These are phyloP conservation scores for Burhinus oedicnemus DNA, from an alignment of 2,113 vertebrate species.

Conservation along the genomic window DNA sequence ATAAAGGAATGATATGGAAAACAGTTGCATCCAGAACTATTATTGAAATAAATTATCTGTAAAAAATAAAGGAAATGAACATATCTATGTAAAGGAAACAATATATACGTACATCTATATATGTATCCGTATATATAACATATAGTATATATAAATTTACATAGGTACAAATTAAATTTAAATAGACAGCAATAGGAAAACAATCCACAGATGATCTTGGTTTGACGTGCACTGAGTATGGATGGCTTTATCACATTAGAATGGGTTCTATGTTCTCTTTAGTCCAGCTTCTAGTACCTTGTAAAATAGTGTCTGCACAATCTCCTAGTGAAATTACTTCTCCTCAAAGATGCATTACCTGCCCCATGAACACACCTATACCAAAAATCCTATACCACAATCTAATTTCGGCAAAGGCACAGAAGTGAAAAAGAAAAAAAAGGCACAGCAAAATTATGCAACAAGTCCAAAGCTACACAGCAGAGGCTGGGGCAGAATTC, in stretches of 20 bases:
- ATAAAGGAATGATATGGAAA: neutral
- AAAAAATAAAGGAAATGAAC: neutral
- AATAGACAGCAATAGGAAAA: neutral
- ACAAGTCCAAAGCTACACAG: neutral
- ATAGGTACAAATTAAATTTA: neutral
- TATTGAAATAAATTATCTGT: neutral
- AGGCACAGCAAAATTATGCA: neutral
- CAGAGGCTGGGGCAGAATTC: neutral
- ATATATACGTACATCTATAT: neutral
- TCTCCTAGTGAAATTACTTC: neutral
- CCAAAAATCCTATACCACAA: neutral
- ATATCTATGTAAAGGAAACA: neutral
- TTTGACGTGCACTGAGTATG: neutral
- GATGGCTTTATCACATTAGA: neutral
- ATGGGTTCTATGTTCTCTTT: neutral
- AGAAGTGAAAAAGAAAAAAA: neutral
- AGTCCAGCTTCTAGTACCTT: neutral
- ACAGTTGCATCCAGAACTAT: neutral
- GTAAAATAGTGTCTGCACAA: neutral
- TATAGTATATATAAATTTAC: neutral
- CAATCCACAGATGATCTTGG: neutral
- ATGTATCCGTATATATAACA: neutral
- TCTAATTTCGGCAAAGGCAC: neutral
- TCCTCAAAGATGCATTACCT: neutral
- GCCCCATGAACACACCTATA: neutral